Percentiles rank a stretch among this genome's conserved stretches.
These are phyloP conservation scores for Neomorphus geoffroyi DNA, from an alignment of 2,797 vertebrate genomes.

Conservation along the genomic window DNA sequence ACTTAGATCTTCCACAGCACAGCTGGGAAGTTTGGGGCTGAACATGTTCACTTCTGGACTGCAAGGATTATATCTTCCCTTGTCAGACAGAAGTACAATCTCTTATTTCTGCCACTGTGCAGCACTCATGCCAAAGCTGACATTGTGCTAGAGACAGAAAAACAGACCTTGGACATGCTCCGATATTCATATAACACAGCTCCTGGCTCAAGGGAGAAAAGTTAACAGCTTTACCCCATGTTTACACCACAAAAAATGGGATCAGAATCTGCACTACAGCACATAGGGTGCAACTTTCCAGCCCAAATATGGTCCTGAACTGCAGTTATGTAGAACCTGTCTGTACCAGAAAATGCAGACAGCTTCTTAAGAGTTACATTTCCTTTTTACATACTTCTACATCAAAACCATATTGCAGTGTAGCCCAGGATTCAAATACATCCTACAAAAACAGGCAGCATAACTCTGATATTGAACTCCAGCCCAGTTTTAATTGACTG, in stretches of 20 bases:
- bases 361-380: slow-evolving; percentile 75
- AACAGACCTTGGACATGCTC: neutral
- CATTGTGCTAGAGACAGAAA: neutral
- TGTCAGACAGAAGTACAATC: neutral
- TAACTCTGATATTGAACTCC: slow-evolving; percentile 75
- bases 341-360: slow-evolving; percentile 68
- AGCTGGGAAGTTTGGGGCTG: neutral
- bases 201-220: neutral
- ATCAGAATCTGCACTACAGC: neutral
- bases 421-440: slow-evolving; percentile 55
- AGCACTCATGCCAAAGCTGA: neutral
- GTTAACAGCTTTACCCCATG: neutral
- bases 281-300: neutral
- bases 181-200: neutral
- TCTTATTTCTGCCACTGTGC: neutral
- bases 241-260: neutral
- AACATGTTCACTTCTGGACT: neutral
- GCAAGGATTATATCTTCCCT: neutral
- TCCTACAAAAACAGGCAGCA: slow-evolving; percentile 74
- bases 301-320: neutral
- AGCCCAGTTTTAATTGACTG: slow-evolving; percentile 79
- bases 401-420: slow-evolving; percentile 79
- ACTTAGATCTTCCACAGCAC: neutral
- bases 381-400: slow-evolving; percentile 78
- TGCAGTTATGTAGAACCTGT: slow-evolving; percentile 17